Evolutionary conservation across 2,888 invertebrate genomes (phyloP), one percentile per base, ranked within the genome.

Genomic region (Hydrotaea diabolus): DNA sequence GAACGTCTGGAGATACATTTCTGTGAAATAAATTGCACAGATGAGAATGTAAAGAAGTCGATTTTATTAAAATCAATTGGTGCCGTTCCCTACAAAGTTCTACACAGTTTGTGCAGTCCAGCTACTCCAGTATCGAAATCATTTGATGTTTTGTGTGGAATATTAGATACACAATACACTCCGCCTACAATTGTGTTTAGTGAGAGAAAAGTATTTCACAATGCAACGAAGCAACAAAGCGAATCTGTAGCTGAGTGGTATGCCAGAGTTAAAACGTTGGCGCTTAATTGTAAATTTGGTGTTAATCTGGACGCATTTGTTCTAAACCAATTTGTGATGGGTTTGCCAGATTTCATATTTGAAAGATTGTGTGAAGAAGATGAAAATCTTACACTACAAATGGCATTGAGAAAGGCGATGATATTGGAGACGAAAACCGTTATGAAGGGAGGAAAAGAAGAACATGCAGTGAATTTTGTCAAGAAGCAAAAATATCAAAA

Each of bases 231-330:
- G 23, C 3, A n/a, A 21, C 72, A 76, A 21, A 43, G 49, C 13
- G 85, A 83, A 46, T 74, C 43, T 2, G 77, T 86, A 5, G 72
- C 82, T 2, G 69, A n/a, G n/a, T n/a, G n/a, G n/a, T n/a, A n/a
- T n/a, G n/a, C n/a, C n/a, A n/a, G n/a, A n/a, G n/a, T n/a, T n/a
- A n/a, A n/a, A n/a, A n/a, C n/a, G n/a, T n/a, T n/a, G n/a, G n/a
- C n/a, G n/a, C n/a, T n/a, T n/a, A 36, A 85, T n/a, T 83, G 83
- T 17, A 81, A 86, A 62, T 83, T 86, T 77, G 83, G 83, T 11
- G 76, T 26, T 2, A 19, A 77, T 31, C 53, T 85, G 43, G 73
- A 76, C 8, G 77, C 71, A 11, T 75, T 83, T 11, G 59, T 85
- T n/a, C 31, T 80, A 39, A 71, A 83, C 17, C 64, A 73, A 73